Evolutionary conservation across 2,113 vertebrate species (phyloP).

Genomic region (Myocastor coypus): DNA sequence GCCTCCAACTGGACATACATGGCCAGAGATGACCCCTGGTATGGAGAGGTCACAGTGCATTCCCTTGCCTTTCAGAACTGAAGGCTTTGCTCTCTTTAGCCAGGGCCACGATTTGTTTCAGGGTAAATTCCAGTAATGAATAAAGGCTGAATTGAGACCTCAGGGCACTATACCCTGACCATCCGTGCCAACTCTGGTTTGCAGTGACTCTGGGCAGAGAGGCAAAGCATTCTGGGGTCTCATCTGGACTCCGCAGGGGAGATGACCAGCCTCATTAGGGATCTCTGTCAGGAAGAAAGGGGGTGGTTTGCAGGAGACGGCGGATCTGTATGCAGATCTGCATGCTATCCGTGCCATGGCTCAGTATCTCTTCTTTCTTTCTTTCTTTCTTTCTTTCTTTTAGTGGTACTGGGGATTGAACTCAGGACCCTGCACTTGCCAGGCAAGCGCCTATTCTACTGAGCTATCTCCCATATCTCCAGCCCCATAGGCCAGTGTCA

Average conservation of each 20-base stretch:
- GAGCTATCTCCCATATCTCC: too few species aligned
- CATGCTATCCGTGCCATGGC: neutral
- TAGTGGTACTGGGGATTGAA: too few species aligned
- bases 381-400: too few species aligned
- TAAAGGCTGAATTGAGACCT: constrained; percentile 6
- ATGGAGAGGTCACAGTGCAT: neutral
- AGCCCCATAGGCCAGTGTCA: neutral
- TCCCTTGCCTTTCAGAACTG: neutral
- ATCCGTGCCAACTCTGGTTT: neutral
- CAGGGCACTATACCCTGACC: neutral
- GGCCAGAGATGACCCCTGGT: neutral
- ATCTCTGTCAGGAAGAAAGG: neutral
- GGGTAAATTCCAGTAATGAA: constrained; percentile 26
- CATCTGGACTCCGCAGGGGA: neutral
- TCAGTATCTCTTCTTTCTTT: neutral
- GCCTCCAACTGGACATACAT: neutral
- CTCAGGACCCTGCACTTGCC: too few species aligned
- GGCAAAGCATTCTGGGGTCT: neutral
- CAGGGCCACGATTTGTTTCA: neutral
- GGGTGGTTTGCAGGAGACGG: neutral
- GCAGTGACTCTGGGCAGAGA: neutral
- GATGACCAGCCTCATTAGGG: neutral
- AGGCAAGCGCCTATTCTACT: too few species aligned
- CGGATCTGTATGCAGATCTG: neutral
- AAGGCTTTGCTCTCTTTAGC: neutral